Conservation (phyloP, 2,888 invertebrate species). For the Apodemia zela region DNA sequence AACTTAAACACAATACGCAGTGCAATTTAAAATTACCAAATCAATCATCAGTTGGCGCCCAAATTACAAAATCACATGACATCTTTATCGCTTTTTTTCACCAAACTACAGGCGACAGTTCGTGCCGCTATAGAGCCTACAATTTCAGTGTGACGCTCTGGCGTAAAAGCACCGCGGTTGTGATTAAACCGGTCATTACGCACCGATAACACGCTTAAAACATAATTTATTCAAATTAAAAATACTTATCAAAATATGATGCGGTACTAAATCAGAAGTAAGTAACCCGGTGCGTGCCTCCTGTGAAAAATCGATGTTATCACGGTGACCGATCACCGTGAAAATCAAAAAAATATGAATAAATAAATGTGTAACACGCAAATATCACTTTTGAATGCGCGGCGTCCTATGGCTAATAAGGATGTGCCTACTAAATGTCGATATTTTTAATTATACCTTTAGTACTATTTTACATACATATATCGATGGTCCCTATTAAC, state of each 20-base stretch:
- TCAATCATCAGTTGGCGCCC: constrained; percentile 31
- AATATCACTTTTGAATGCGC: constrained; percentile 58
- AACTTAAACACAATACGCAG: constrained; percentile 46
- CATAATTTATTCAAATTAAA: constrained; percentile 81
- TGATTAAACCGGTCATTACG: constrained; percentile 66
- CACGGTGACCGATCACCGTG: constrained; percentile 65
- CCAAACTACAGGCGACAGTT: constrained; percentile 30
- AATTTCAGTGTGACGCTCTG: constrained; percentile 46
- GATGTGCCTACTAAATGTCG: constrained; percentile 21
- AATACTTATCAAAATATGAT: constrained; percentile 80
- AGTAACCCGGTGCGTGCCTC: constrained; percentile 72
- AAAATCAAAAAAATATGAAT: constrained; percentile 62
- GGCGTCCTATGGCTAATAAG: constrained; percentile 23
- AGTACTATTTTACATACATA: neutral
- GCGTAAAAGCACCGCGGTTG: constrained; percentile 56
- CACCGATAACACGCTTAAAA: constrained; percentile 72
- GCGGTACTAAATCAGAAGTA: constrained; percentile 78
- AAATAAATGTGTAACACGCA: constrained; percentile 54
- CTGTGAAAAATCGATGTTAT: constrained; percentile 62
- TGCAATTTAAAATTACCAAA: constrained; percentile 28
- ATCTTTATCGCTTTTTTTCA: constrained; percentile 59
- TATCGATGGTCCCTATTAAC: too few relatives aligned
- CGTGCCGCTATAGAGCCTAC: constrained; percentile 26
- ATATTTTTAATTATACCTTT: constrained; percentile 13
- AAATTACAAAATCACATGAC: constrained; percentile 61